These are phyloP conservation scores for Pinna nobilis DNA, from an alignment of 1,140 invertebrate species.

Conservation along the genomic window DNA sequence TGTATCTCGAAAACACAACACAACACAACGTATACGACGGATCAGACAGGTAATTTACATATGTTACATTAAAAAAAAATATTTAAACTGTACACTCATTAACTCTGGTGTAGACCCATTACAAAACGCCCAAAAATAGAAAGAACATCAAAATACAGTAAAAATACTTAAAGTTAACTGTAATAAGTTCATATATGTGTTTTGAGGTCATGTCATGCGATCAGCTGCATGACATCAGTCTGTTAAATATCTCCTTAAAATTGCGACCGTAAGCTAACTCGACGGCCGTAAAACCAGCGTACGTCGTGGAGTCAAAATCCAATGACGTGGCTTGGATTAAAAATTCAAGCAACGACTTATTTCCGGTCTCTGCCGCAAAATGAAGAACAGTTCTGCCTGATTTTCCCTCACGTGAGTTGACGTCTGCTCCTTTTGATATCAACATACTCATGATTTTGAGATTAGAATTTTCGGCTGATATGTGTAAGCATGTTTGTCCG, in stretches of 20 bases:
- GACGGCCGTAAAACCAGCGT: conserved; percentile 53
- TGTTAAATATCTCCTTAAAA: conserved; percentile 25
- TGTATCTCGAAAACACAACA: too few species aligned
- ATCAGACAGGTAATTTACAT: too few species aligned
- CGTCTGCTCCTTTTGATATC: conserved; percentile 74
- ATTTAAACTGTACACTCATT: too few species aligned
- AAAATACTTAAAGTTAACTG: too few species aligned
- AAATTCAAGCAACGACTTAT: conserved; percentile 43
- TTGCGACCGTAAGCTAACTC: conserved; percentile 52
- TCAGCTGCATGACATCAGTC: too few species aligned
- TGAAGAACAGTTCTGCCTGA: conserved; percentile 62
- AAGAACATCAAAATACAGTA: too few species aligned
- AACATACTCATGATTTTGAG: conserved; percentile 48
- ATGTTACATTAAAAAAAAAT: too few species aligned
- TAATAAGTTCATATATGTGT: too few species aligned
- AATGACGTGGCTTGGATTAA: conserved; percentile 38
- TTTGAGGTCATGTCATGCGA: too few species aligned
- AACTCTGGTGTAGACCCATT: too few species aligned
- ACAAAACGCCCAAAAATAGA: too few species aligned
- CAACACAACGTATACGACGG: too few species aligned
- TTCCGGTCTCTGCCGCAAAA: conserved; percentile 58
- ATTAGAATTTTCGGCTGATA: conserved; percentile 57
- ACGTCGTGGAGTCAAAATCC: conserved; percentile 55
- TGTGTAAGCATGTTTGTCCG: conserved; percentile 81
- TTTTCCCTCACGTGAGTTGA: conserved; percentile 83